Base-by-base conservation (phyloP, 1,140 invertebrate species). In the Drosophila tropicalis region DNA sequence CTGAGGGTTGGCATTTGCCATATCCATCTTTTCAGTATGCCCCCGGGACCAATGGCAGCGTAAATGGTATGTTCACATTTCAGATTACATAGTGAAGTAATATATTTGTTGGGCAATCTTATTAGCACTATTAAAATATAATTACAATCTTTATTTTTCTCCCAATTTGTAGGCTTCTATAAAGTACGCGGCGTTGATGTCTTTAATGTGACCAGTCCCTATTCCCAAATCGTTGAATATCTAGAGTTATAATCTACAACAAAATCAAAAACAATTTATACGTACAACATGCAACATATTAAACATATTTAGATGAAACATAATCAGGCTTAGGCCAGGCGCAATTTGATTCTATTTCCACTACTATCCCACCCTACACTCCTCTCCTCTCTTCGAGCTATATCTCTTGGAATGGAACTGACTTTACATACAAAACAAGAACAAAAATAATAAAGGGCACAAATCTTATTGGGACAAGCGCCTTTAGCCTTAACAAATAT, bases 11-110 rank as follows among this genome's bases (percentile, higher is more conserved):
- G 84, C 91, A 92, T 70, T 70, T 92, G 51, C 91, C 91, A 0
- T 91, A 81, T 81, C 76, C 90, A n/a, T 91, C 84, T 17, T 92
- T 91, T 76, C 91, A 92, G 10, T 92, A 80, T 54, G 84, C 87
- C 0, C 65, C 72, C 0, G 63, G 72, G 1, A 15, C 55, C 1
- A 56, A 55, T 64, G 74, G 72, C 61, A 79, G 79, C 15, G 83
- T 87, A 1, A 87, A 87, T 58, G 91, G 91, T 92, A 39, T 69
- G 73, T 66, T 5, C 41, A 29, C 29, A 29, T 29, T 29, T 6
- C 29, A 29, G 29, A 5, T 29, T 29, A 29, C 5, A 29, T 29
- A 29, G 5, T 29, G 29, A 29, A 29, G 29, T 29, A 29, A 6
- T 29, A 6, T 29, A 29, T 29, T 29, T 29, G 5, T 29, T 29